Conservation (phyloP, 2,888 invertebrate species). For the Plagodis pulveraria region DNA sequence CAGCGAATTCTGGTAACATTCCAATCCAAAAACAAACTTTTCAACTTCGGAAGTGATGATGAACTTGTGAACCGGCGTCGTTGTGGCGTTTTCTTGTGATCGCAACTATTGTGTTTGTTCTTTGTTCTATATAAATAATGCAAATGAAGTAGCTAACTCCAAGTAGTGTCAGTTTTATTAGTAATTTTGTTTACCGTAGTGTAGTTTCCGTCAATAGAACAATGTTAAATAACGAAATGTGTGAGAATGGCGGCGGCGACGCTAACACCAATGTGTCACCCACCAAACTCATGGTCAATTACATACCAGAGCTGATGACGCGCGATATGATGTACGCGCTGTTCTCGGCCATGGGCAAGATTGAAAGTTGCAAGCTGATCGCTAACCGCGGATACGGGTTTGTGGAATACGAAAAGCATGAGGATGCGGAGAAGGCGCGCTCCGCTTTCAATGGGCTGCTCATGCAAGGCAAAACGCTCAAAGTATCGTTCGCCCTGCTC, state of each 20-base stretch:
- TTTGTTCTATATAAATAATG: slow-evolving; percentile 74
- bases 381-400: slow-evolving; percentile 82
- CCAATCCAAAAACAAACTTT: slow-evolving; percentile 69
- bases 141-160: slow-evolving; percentile 77
- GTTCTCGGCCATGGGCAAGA: slow-evolving; percentile 83
- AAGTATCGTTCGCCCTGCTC: slow-evolving; percentile 81
- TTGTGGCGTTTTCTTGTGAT: slow-evolving; percentile 78
- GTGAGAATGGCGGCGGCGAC: slow-evolving; percentile 85
- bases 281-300: slow-evolving; percentile 85
- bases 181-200: slow-evolving; percentile 76
- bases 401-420: slow-evolving; percentile 81
- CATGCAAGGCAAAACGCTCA: slow-evolving; percentile 82
- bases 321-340: slow-evolving; percentile 84
- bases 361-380: slow-evolving; percentile 81
- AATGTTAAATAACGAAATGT: slow-evolving; percentile 75
- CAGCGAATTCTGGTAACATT: slow-evolving; percentile 77
- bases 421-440: slow-evolving; percentile 83
- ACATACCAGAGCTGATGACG: slow-evolving; percentile 83
- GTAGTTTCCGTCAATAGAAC: slow-evolving; percentile 74
- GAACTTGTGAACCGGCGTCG: slow-evolving; percentile 83
- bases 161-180: slow-evolving; percentile 72
- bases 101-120: slow-evolving; percentile 76
- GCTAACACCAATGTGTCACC: slow-evolving; percentile 81
- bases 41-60: slow-evolving; percentile 58
- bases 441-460: slow-evolving; percentile 80